Evolutionary conservation across 2,113 vertebrate species (phyloP).

Genomic region (Anser cygnoides): DNA sequence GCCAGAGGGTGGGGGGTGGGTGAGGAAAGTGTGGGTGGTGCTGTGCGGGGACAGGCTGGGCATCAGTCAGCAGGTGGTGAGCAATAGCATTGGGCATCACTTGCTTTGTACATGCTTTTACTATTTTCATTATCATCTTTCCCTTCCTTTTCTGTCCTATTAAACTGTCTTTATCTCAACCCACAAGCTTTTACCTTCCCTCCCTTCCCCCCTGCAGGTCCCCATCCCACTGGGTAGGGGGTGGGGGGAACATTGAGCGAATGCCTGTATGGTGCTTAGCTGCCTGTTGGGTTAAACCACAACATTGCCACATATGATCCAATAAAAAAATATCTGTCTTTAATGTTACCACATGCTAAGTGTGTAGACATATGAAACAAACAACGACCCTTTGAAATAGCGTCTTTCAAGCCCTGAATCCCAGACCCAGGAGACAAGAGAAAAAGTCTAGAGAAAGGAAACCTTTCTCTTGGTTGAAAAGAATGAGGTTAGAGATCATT

Average conservation of each 20-base stretch:
- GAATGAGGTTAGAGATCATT: no score
- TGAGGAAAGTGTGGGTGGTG: no score
- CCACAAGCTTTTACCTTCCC: not conserved
- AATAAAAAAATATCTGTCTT: not conserved
- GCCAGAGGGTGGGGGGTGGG: not conserved
- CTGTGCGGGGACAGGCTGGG: not conserved
- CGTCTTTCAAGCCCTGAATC: not conserved
- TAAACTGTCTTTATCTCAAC: not conserved
- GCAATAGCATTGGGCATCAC: not conserved
- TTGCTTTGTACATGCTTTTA: not conserved
- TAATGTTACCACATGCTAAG: not conserved
- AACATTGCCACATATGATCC: not conserved
- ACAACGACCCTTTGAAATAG: not conserved
- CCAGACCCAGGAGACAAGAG: no score
- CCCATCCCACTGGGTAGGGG: not conserved
- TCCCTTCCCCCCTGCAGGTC: not conserved
- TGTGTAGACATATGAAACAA: not conserved
- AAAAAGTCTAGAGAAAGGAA: no score
- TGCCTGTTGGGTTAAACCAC: not conserved
- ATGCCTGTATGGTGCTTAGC: not conserved
- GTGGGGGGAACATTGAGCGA: not conserved
- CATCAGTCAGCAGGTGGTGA: not conserved
- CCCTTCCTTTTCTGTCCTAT: not conserved
- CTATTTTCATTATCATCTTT: not conserved
- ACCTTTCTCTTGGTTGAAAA: no score